Conservation (phyloP, 2,797 vertebrate genomes). For the Coregonus sp. region DNA sequence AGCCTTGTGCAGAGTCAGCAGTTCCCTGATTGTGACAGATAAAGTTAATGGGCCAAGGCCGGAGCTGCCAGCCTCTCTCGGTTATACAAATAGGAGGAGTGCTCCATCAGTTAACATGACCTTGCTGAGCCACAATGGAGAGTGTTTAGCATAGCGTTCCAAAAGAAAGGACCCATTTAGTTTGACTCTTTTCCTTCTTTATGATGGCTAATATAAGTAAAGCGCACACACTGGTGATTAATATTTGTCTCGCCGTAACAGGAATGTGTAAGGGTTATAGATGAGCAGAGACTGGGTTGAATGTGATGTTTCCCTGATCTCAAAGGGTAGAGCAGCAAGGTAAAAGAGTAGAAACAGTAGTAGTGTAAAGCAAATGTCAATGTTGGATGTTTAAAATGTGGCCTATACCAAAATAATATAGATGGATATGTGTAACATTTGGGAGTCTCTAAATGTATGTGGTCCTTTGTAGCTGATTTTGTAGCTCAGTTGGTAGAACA, state of each 20-base stretch:
- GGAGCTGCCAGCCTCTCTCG: constrained; percentile 46
- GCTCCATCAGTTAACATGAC: constrained; percentile 39
- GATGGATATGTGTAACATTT: background rate
- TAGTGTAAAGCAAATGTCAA: background rate
- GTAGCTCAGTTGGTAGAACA: too few relatives aligned
- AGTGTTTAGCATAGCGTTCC: constrained; percentile 4
- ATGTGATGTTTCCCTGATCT: background rate
- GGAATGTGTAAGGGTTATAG: constrained; percentile 21
- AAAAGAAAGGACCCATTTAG: constrained; percentile 2
- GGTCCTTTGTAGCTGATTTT: too few relatives aligned
- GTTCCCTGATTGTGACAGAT: constrained; percentile 47
- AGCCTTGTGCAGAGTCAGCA: constrained; percentile 31
- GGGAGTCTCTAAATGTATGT: background rate
- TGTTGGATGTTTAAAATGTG: constrained; percentile 6
- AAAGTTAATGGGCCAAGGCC: constrained; percentile 54
- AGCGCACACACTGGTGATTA: constrained; percentile 5
- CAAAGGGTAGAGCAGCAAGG: background rate
- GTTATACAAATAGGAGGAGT: constrained; percentile 48
- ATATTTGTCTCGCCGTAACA: background rate
- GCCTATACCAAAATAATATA: background rate
- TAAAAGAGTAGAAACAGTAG: background rate
- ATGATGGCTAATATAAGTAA: constrained; percentile 11
- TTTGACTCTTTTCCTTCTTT: background rate
- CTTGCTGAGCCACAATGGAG: constrained; percentile 38
- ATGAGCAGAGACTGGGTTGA: constrained; percentile 7